phyloP scores from a whole-genome alignment of 2,113 vertebrate species.

The Pseudolaguvia tuberculata region DNA sequence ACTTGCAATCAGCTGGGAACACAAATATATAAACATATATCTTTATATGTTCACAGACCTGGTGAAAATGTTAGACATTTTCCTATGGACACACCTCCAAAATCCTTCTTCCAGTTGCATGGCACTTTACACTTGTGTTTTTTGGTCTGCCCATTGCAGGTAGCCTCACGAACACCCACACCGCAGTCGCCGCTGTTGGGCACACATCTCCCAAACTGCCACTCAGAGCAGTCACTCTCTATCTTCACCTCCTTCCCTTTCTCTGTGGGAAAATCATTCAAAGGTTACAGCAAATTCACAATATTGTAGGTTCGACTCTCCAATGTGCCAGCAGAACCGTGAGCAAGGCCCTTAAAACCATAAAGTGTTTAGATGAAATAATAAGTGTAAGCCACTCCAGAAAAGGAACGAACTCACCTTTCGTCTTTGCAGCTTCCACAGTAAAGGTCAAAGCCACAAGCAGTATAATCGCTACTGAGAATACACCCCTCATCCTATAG shows the following conservation, averaged over 20 bases:
- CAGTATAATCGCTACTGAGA: slow-evolving; percentile 63
- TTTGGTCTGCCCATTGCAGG: slow-evolving; percentile 76
- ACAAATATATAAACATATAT: too few species aligned
- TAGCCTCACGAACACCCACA: slow-evolving; percentile 77
- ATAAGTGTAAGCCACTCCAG: too few species aligned
- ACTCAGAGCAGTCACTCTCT: slow-evolving; percentile 74
- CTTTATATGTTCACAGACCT: background rate
- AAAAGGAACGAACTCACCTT: slow-evolving; percentile 55
- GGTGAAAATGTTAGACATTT: background rate
- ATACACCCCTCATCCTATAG: slow-evolving; percentile 76
- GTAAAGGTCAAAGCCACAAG: slow-evolving; percentile 73
- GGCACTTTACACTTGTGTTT: slow-evolving; percentile 85
- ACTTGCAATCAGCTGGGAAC: slow-evolving; percentile 87
- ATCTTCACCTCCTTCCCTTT: slow-evolving; percentile 67
- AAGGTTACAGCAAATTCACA: background rate
- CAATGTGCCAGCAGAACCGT: too few species aligned
- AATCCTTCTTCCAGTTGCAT: slow-evolving; percentile 97
- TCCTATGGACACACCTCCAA: slow-evolving; percentile 74
- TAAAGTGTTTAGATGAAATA: too few species aligned
- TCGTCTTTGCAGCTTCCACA: slow-evolving; percentile 73
- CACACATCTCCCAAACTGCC: slow-evolving; percentile 78
- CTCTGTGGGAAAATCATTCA: slow-evolving; percentile 55
- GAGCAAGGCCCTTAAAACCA: too few species aligned
- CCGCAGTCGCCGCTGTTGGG: slow-evolving; percentile 85
- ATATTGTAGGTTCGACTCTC: too few species aligned